Base-by-base conservation (phyloP, 2,888 invertebrate genomes). In the Agrochola lota region DNA sequence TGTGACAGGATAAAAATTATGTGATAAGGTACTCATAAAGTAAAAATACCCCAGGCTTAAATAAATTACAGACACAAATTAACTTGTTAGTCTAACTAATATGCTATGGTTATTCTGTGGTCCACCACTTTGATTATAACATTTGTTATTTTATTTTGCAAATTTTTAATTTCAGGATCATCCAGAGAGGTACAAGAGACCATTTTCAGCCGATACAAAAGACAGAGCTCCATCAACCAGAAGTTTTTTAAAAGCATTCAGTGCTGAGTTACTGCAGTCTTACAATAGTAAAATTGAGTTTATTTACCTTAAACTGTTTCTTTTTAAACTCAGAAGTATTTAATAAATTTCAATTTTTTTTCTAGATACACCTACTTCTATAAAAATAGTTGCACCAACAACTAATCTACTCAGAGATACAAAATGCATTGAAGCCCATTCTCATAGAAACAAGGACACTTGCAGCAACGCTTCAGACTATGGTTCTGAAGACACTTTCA, bases 401-500 rank as follows among this genome's bases (percentile, higher is more conserved):
- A 91, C 94, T 60, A 94, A 95, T 55, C 84, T 96, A 66, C 91
- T 96, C 2, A 91, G 92, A 43, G 89, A 91, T 8, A 88, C 91
- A 46, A 93, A 93, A 80, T 83, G 89, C 17, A 82, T 85, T 74
- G 88, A 91, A 49, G 88, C 90, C 30, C 83, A 91, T 43, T 88
- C 89, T 59, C 78, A 88, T 55, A 91, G 85, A 49, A 91, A 94
- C 63, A 94, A 90, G 88, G 95, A 95, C 26, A 85, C 94, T 74
- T 95, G 95, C 87, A 95, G 96, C 84, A 96, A 96, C 84, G 95
- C 94, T 55, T 96, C 96, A 4, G 96, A 96, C 81, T 95, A 95
- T 85, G 96, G 97, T 26, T 97, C 97, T 15, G 97, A 96, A 90
- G 97, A 97, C 74, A 97, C 97, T 2, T 96, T 92, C 83, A 95